A percentile compares a stretch with the other conserved stretches of the same genome.
Evolutionary conservation across 2,113 vertebrate genomes (phyloP).

Genomic region (Macroglossus sobrinus): DNA sequence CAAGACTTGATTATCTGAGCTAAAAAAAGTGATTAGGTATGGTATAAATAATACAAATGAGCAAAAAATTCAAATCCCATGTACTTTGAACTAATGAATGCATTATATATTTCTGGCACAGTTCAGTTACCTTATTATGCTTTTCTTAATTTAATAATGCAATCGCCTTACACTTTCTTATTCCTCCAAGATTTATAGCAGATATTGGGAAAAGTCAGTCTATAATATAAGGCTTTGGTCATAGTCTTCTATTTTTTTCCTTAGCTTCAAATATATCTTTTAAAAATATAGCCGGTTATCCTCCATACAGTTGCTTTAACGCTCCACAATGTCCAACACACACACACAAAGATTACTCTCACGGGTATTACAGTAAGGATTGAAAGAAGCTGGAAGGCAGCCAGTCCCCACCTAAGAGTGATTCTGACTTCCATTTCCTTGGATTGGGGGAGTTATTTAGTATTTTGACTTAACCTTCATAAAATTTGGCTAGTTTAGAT

Average conservation of each 20-base stretch:
- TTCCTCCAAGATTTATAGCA: background rate
- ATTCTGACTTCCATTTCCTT: background rate
- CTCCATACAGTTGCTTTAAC: background rate
- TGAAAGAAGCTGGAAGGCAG: background rate
- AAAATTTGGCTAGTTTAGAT: background rate
- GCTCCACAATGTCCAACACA: background rate
- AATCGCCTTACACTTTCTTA: slow-evolving; percentile 36
- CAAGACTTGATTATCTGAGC: slow-evolving; percentile 52
- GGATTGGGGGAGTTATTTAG: background rate
- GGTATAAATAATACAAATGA: slow-evolving; percentile 56
- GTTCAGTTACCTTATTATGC: slow-evolving; percentile 47
- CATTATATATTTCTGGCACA: slow-evolving; percentile 46
- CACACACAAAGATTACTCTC: background rate
- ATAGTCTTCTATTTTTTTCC: background rate
- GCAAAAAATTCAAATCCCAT: slow-evolving; percentile 53
- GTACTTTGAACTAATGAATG: slow-evolving; percentile 36
- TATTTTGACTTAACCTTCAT: background rate
- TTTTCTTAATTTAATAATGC: slow-evolving; percentile 61
- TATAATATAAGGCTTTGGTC: background rate
- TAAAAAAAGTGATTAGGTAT: slow-evolving; percentile 29
- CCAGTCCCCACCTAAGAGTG: background rate
- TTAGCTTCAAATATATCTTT: background rate
- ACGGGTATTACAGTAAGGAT: background rate
- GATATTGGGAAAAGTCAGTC: background rate
- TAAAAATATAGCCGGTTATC: background rate